Evolutionary conservation across 2,113 vertebrate species (phyloP), one percentile per base, ranked within the genome.

Genomic region (Picathartes gymnocephalus): DNA sequence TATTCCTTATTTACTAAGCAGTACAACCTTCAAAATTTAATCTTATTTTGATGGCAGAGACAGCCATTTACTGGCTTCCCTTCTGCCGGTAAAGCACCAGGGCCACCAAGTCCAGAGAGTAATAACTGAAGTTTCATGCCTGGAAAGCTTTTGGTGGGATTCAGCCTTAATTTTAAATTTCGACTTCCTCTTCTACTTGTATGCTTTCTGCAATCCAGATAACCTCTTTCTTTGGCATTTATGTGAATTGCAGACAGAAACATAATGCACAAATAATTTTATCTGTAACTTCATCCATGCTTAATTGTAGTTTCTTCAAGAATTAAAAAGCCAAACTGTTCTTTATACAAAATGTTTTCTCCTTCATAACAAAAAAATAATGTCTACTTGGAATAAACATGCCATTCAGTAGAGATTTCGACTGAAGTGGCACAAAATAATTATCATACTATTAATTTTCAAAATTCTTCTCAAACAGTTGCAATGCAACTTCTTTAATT

Each of bases 91-190:
- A 57, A 78, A 81, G 48, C 45, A 74, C 27, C 21, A 42, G 72
- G 45, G 22, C 20, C 3, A 3, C 13, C 74, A 71, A 60, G 18
- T 79, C 37, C 35, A 81, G 27, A 24, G 44, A 79, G 17, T 28
- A 73, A 33, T 42, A 85, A 65, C 28, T 57, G 42, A 69, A 54
- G 9, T 83, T 73, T 90, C 7, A 11, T 82, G 44, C 31, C 53
- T 85, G 37, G 23, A 81, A 87, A 85, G 15, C 18, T 80, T 80
- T 57, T 66, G 56, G 33, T 92, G 64, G 3, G 47, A 70, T 54
- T 92, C 64, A 74, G 44, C 24, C 51, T 83, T 66, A 42, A 62
- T 54, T 93, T 93, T 74, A 48, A 78, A 81, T 86, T 78, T 71
- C 19, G 33, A 44, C 16, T 30, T 39, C 20, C 40, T 83, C 9